Evolutionary conservation across 1,140 invertebrate genomes (phyloP).

Genomic region (Pteromalus puparum): DNA sequence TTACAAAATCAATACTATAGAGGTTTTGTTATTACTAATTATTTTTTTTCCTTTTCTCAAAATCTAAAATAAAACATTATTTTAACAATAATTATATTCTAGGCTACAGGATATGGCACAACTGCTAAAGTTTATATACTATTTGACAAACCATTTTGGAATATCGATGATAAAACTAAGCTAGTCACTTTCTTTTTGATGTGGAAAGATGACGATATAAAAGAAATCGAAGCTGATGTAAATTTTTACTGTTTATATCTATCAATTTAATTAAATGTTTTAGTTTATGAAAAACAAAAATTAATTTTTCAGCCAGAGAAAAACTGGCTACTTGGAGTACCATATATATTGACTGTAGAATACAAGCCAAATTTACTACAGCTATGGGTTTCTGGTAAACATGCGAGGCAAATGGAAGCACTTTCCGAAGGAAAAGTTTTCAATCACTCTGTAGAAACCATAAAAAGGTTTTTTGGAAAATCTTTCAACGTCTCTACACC

Average conservation of each 20-base stretch:
- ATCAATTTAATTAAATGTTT: neutral
- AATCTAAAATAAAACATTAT: neutral
- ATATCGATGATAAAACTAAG: slow-evolving; percentile 63
- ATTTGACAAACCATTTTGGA: slow-evolving; percentile 80
- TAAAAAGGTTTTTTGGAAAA: slow-evolving; percentile 70
- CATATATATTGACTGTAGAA: slow-evolving; percentile 78
- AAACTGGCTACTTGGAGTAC: slow-evolving; percentile 79
- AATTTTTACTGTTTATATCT: neutral
- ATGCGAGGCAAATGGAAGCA: slow-evolving; percentile 76
- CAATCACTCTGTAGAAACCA: slow-evolving; percentile 65
- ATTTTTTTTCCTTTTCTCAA: neutral
- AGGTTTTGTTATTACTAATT: slow-evolving; percentile 64
- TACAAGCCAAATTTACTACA: slow-evolving; percentile 80
- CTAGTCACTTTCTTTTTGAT: slow-evolving; percentile 73
- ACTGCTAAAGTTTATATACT: slow-evolving; percentile 83
- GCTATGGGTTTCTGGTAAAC: slow-evolving; percentile 77
- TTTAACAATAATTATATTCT: neutral
- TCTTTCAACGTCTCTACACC: slow-evolving; percentile 74
- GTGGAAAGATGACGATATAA: slow-evolving; percentile 74
- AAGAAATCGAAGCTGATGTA: slow-evolving; percentile 58
- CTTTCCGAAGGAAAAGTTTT: slow-evolving; percentile 72
- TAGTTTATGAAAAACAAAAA: neutral
- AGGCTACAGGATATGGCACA: slow-evolving; percentile 77
- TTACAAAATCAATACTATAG: slow-evolving; percentile 65
- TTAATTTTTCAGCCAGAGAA: slow-evolving; percentile 55